Conservation (phyloP, 64 coral and sea anemone genomes). For the Actinia equina region DNA sequence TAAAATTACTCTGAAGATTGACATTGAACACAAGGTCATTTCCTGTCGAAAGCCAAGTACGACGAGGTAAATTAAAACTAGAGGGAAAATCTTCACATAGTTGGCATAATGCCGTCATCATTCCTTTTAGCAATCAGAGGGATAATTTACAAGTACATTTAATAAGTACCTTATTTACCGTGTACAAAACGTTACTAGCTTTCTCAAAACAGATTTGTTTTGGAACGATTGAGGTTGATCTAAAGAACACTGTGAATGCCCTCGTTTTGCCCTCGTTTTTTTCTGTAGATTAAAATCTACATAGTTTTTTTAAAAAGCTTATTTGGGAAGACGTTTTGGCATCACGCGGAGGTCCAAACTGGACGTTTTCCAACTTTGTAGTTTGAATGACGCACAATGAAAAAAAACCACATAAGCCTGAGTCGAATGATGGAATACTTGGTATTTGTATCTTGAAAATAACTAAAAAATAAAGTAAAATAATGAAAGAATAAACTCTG, state of each 20-base stretch:
- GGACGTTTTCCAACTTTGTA: conserved; percentile 16
- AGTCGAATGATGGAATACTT: background rate
- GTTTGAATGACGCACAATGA: background rate
- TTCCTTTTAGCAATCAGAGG: background rate
- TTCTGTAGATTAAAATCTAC: background rate
- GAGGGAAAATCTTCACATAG: background rate
- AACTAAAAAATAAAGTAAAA: background rate
- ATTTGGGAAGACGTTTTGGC: conserved; percentile 11
- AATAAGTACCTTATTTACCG: background rate
- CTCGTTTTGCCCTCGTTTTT: too few species aligned
- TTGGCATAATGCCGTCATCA: conserved; percentile 2
- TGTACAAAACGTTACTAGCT: background rate
- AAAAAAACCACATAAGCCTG: background rate
- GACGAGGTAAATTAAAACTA: background rate
- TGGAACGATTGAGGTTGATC: background rate
- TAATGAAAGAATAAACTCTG: background rate
- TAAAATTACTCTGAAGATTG: background rate
- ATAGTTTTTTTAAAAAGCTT: background rate
- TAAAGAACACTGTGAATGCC: background rate
- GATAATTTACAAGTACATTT: background rate
- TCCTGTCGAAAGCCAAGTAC: conserved; percentile 1
- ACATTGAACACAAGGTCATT: background rate
- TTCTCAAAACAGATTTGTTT: background rate
- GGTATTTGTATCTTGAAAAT: background rate
- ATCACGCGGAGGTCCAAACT: conserved; percentile 8